Evolutionary conservation across 2,797 vertebrate genomes (phyloP).

Genomic region (Lates japonicus): DNA sequence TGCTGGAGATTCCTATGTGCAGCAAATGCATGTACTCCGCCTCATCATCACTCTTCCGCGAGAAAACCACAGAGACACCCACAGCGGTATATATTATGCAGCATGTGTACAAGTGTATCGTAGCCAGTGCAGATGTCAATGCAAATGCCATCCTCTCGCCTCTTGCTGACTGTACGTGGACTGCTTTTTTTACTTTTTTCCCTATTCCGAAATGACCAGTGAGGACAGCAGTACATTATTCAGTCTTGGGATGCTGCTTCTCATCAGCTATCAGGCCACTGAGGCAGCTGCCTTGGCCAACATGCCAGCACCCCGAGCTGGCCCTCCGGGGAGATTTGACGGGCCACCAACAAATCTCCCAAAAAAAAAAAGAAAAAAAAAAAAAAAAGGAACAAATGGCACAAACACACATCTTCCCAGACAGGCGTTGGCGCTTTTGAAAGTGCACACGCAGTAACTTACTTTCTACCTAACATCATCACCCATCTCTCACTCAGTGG

Average conservation of each 20-base stretch:
- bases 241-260: constrained; percentile 78
- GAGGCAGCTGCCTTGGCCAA: constrained; percentile 80
- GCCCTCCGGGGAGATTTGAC: constrained; percentile 58
- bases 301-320: constrained; percentile 58
- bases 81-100: background rate
- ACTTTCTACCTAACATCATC: constrained; percentile 1
- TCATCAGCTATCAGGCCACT: constrained; percentile 71
- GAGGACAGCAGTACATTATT: constrained; percentile 81
- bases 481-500: background rate
- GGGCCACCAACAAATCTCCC: constrained; percentile 39
- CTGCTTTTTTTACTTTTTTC: background rate
- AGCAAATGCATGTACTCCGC: background rate
- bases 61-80: background rate
- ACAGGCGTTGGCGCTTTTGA: constrained; percentile 29
- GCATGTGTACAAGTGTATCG: constrained; percentile 14
- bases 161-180: constrained; percentile 37
- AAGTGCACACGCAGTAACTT: constrained; percentile 8
- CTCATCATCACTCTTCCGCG: background rate
- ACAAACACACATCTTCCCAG: constrained; percentile 26
- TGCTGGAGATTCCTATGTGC: background rate
- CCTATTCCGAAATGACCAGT: constrained; percentile 57
- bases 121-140: constrained; percentile 45
- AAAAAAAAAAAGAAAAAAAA: background rate
- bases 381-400: background rate
- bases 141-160: constrained; percentile 53